Evolutionary conservation across 2,113 vertebrate genomes (phyloP), one percentile per base, ranked within the genome.

Genomic region (Gyps fulvus): DNA sequence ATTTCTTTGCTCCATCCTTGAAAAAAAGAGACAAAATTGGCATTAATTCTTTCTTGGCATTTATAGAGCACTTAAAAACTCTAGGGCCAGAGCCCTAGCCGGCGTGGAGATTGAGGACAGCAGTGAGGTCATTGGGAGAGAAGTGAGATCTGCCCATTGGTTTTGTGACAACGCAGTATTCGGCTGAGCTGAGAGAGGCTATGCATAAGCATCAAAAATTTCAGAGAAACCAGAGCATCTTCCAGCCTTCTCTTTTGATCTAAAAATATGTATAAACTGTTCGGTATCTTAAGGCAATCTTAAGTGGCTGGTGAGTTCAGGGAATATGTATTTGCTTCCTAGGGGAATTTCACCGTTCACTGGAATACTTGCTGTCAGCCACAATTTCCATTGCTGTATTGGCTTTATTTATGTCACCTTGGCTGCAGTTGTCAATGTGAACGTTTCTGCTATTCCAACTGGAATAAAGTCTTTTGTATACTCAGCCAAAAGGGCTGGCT

Each of bases 181-280:
- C 16, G 3, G 43, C 61, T 89, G 80, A 84, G 73, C 69, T 67
- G 80, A 85, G 73, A 61, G 47, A 70, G 59, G 72, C 72, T 82
- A 43, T n/a, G 27, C 14, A 43, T 38, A 67, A 82, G 49, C 40
- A 54, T 72, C 5, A 84, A 74, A 84, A 76, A 76, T 55, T 87
- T 79, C 65, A 58, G 70, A 70, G 78, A 57, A 95, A 67, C 52
- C 49, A 49, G 61, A 93, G 70, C 81, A 76, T 85, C 43, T 89
- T 87, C 43, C 43, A 86, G 65, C 76, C 34, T 95, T 94, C 58
- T 77, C 85, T 93, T 96, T 90, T 95, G 72, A 95, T 92, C 90
- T 95, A 89, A 92, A 97, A 93, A 95, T 84, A 92, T 9, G 4
- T n/a, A 17, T 59, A 34, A 92, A 59, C n/a, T 67, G 31, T 76